Evolutionary conservation across 2,888 invertebrate species (phyloP), one percentile per base, ranked within the genome.

Genomic region (Eupithecia insigniata): DNA sequence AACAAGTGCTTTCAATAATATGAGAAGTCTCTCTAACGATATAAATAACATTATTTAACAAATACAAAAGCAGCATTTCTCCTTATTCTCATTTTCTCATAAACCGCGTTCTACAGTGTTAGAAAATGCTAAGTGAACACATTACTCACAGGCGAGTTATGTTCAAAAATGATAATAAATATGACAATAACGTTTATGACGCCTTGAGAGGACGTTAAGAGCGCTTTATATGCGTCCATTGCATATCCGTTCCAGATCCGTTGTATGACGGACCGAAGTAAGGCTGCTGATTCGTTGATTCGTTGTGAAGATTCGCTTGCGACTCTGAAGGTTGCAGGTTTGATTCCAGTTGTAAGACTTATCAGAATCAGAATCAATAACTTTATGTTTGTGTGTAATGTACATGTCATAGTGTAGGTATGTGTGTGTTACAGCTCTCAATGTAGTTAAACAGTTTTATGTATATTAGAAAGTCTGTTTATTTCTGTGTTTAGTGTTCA

Each of bases 81-180:
- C 1, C 8, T 8, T 10, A 51, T 22, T 22, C 51, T 18, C n/a
- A 46, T 46, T 46, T 46, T 46, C 43, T 22, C 22, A n/a, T 51
- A 22, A 22, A 16, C 22, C n/a, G 51, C 51, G 2, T 22, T 3
- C 2, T 10, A 22, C 51, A 22, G n/a, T 10, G n/a, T 22, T 22
- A n/a, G 22, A 51, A 51, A 51, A 51, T 51, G n/a, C 10, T 22
- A 12, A 22, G 51, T 51, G 51, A 51, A 51, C 43, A 51, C 8
- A 51, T 51, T 51, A 51, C 22, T 51, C 51, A 51, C 10, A 61
- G 7, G 32, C n/a, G 32, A 32, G 32, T 10, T 61, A 32, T 32
- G 32, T 30, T 30, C 30, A 60, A 60, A 60, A 60, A 60, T 60
- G 60, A 16, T 30, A 30, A 60, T 60, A 30, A 60, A 60, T 60